Conservation (phyloP, 2,797 vertebrate genomes). For the Varecia variegata region DNA sequence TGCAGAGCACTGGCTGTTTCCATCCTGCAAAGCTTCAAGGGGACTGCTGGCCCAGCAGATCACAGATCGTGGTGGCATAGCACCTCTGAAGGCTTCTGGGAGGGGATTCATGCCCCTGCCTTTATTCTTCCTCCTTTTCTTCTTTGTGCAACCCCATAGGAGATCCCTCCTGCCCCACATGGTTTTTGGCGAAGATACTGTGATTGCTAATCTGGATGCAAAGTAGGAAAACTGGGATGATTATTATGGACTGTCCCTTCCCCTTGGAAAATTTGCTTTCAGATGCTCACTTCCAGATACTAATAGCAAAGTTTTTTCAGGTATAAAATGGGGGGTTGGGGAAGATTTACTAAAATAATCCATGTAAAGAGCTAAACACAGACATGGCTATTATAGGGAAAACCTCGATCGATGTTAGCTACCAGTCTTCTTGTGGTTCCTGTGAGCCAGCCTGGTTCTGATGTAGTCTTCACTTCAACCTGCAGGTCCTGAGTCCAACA, state of each 20-base stretch:
- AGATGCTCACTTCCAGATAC: not conserved
- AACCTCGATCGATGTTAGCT: not conserved
- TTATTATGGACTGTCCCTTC: not conserved
- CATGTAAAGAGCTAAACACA: not conserved
- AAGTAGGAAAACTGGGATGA: not conserved
- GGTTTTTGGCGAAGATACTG: not conserved
- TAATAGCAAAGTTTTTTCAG: not conserved
- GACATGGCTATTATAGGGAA: not conserved
- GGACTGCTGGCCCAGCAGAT: not conserved
- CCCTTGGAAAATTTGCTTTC: not conserved
- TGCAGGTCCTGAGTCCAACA: not conserved
- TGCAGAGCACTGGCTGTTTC: not conserved
- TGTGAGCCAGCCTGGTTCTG: not conserved
- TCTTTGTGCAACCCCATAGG: not conserved
- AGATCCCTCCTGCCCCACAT: fast-evolving
- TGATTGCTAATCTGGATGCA: not conserved
- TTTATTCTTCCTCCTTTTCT: not conserved
- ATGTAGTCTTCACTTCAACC: not conserved
- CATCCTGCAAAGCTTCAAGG: not conserved
- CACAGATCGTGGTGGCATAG: not conserved
- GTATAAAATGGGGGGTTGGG: not conserved
- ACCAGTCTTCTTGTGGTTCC: not conserved
- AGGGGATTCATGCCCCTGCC: not conserved
- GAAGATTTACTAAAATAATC: not conserved
- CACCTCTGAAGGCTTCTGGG: not conserved